phyloP scores from a whole-genome alignment of 2,888 invertebrate genomes.

The Coelinius sp. region DNA sequence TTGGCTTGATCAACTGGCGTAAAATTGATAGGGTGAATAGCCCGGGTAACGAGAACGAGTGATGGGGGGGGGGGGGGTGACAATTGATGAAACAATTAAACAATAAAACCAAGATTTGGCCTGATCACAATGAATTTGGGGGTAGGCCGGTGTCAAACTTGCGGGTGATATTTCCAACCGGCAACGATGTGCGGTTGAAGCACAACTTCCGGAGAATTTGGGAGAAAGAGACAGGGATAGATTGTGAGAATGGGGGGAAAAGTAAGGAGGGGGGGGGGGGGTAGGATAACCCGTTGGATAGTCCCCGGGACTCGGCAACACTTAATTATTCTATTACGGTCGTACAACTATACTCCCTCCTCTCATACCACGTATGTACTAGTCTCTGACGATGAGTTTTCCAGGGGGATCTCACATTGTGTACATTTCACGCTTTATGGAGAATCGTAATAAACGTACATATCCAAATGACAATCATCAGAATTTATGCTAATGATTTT shows the following conservation, averaged over 20 bases:
- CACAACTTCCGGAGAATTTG: conserved; percentile 31
- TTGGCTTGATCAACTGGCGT: conserved; percentile 29
- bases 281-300: background rate
- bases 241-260: conserved; percentile 22
- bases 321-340: conserved; percentile 50
- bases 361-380: background rate
- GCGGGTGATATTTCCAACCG: conserved; percentile 12
- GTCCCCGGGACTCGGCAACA: conserved; percentile 35
- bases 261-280: background rate
- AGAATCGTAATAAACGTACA: conserved; percentile 7
- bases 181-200: conserved; percentile 28
- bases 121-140: conserved; percentile 40
- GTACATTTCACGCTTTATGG: conserved; percentile 22
- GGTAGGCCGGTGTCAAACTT: conserved; percentile 30
- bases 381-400: conserved; percentile 12
- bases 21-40: conserved; percentile 29
- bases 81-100: conserved; percentile 39
- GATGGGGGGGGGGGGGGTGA: too few species aligned
- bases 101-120: conserved; percentile 30
- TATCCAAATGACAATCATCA: conserved; percentile 13
- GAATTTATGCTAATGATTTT: conserved; percentile 10
- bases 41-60: background rate
- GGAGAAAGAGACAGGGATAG: conserved; percentile 27
- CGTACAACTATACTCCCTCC: conserved; percentile 38
- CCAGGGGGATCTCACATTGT: background rate